These are phyloP conservation scores for Chauna torquata DNA, from an alignment of 2,113 vertebrate genomes.

Conservation along the genomic window DNA sequence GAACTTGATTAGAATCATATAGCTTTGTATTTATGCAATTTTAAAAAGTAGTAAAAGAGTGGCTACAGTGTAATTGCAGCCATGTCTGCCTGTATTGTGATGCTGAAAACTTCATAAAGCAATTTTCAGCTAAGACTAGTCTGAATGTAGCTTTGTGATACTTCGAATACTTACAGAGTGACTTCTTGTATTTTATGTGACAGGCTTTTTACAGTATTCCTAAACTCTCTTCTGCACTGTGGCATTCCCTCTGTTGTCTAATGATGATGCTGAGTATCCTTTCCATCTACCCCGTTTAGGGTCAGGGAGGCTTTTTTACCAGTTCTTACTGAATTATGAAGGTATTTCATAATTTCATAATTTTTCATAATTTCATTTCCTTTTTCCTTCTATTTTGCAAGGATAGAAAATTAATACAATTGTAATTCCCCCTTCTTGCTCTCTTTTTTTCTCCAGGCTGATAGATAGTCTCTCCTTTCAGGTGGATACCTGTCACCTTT, in stretches of 20 bases:
- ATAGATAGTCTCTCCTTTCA: background rate
- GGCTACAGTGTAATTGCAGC: background rate
- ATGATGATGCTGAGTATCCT: background rate
- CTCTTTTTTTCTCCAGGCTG: background rate
- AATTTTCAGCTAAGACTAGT: background rate
- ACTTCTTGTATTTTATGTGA: background rate
- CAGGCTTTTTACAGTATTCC: background rate
- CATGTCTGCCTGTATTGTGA: background rate
- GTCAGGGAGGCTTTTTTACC: background rate
- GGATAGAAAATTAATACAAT: background rate
- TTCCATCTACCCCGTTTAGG: background rate
- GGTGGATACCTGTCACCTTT: background rate
- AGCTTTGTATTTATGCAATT: background rate
- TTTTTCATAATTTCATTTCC: no score
- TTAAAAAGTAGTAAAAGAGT: background rate
- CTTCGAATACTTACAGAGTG: background rate
- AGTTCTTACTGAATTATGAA: background rate
- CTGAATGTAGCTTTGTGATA: background rate
- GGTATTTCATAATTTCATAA: no score
- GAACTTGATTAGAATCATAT: background rate
- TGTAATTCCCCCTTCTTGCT: background rate
- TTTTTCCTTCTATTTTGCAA: background rate
- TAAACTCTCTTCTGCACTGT: background rate
- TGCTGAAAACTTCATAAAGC: background rate
- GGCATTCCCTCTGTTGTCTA: background rate